A percentile compares a stretch with the other conserved stretches of the same genome.
These are phyloP conservation scores for Syngnathoides biaculeatus DNA, from an alignment of 2,113 vertebrate species.

Conservation along the genomic window DNA sequence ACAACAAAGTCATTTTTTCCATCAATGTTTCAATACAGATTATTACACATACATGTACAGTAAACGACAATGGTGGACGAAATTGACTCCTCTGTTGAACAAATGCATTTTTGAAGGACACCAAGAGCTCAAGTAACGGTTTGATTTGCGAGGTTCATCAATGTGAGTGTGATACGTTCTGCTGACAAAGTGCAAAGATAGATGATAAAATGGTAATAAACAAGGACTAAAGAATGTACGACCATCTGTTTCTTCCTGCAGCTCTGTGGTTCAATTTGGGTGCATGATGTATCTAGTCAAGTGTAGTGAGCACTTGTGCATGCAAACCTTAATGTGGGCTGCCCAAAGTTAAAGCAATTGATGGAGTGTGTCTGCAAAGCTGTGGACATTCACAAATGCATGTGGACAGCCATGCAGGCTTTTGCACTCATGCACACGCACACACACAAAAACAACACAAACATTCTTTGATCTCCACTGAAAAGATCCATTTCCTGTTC, in stretches of 20 bases:
- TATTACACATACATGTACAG: slow-evolving; percentile 1
- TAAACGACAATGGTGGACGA: slow-evolving; percentile 14
- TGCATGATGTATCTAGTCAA: slow-evolving; percentile 22
- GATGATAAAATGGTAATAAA: slow-evolving; percentile 9
- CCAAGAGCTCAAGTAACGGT: slow-evolving; percentile 9
- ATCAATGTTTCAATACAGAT: slow-evolving; percentile 14
- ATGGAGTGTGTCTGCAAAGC: slow-evolving; percentile 29
- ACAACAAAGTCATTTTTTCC: slow-evolving; percentile 27
- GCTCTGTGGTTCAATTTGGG: slow-evolving; percentile 14
- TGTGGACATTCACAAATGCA: slow-evolving; percentile 6
- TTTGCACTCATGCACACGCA: slow-evolving; percentile 1
- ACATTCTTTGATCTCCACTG: slow-evolving; percentile 55
- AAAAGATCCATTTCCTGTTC: slow-evolving; percentile 40
- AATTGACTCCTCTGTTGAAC: slow-evolving; percentile 20
- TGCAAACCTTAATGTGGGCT: slow-evolving; percentile 30
- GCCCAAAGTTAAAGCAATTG: slow-evolving; percentile 28
- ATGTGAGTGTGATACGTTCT: slow-evolving; percentile 9
- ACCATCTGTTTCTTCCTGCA: slow-evolving; percentile 1
- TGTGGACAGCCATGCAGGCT: background rate
- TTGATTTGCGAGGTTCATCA: slow-evolving; percentile 4
- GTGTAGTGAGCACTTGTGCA: slow-evolving; percentile 15
- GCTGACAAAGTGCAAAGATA: background rate
- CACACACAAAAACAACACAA: slow-evolving; percentile 13
- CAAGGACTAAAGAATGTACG: slow-evolving; percentile 8
- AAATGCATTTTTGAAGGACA: slow-evolving; percentile 6